Conservation (phyloP, 1,140 invertebrate genomes). For the Dinoponera quadriceps region DNA sequence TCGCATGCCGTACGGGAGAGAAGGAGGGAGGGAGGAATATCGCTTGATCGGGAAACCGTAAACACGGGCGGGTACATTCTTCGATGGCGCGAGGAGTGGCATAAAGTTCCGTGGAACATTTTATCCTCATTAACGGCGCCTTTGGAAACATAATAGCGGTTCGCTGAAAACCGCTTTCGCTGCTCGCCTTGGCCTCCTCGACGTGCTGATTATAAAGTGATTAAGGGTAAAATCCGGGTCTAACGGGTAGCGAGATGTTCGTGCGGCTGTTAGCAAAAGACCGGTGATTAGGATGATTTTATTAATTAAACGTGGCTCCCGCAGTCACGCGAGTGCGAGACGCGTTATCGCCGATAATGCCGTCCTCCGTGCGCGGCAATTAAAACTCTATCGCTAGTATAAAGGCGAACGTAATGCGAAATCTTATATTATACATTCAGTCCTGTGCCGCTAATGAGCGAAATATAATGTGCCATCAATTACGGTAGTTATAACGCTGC, state of each 20-base stretch:
- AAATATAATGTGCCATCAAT: slow-evolving; percentile 21
- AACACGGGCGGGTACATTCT: not conserved
- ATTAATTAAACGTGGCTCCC: slow-evolving; percentile 51
- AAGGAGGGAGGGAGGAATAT: not conserved
- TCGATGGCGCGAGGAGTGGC: slow-evolving; percentile 6
- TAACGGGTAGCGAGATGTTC: slow-evolving; percentile 1
- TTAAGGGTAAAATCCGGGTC: slow-evolving; percentile 46
- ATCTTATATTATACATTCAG: slow-evolving; percentile 34
- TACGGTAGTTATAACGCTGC: not conserved
- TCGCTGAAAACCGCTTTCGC: slow-evolving; percentile 43
- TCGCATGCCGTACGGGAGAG: not conserved
- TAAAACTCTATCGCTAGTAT: slow-evolving; percentile 26
- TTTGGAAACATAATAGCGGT: slow-evolving; percentile 57
- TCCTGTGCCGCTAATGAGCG: slow-evolving; percentile 12
- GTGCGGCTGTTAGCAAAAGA: not conserved
- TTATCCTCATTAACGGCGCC: slow-evolving; percentile 56
- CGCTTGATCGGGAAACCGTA: not conserved
- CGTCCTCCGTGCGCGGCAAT: slow-evolving; percentile 7
- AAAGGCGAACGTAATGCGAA: slow-evolving; percentile 6
- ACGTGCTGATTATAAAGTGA: slow-evolving; percentile 56
- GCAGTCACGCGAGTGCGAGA: not conserved
- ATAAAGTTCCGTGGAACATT: slow-evolving; percentile 43
- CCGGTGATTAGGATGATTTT: slow-evolving; percentile 44
- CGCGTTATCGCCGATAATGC: slow-evolving; percentile 9
- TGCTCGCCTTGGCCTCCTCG: slow-evolving; percentile 34